Conservation (phyloP, 2,888 invertebrate genomes). For the Polydrusus cervinus region DNA sequence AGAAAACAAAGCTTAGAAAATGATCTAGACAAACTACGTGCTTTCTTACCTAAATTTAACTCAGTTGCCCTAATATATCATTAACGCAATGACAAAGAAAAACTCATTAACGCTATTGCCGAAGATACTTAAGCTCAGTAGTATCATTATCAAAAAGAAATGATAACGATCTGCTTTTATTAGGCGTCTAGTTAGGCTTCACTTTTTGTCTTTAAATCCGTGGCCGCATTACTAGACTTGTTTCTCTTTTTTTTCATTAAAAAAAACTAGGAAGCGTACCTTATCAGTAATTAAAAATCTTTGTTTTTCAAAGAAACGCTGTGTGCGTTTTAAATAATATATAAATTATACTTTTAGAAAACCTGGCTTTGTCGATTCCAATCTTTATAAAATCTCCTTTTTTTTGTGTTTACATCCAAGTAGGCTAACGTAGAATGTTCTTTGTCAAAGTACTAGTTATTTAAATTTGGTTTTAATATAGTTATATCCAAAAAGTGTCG, state of each 20-base stretch:
- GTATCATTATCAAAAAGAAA: neutral
- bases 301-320: neutral
- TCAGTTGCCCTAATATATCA: neutral
- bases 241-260: neutral
- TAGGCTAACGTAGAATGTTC: too few species aligned
- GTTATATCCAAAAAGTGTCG: too few species aligned
- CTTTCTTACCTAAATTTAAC: too few species aligned
- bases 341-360: too few species aligned
- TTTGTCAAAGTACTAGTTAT: too few species aligned
- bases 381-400: too few species aligned
- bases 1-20: neutral
- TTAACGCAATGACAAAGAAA: neutral
- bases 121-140: conserved; percentile 2
- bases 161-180: neutral
- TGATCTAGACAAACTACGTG: too few species aligned
- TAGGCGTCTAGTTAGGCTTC: neutral
- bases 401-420: too few species aligned
- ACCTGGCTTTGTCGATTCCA: too few species aligned
- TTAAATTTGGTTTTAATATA: too few species aligned
- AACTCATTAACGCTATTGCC: neutral
- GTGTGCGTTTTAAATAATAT: neutral
- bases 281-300: neutral
- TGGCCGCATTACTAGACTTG: neutral
- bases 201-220: neutral
- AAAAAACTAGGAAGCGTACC: neutral